phyloP scores from a whole-genome alignment of 2,888 invertebrate genomes.

The Eristalinus sepulchralis region DNA sequence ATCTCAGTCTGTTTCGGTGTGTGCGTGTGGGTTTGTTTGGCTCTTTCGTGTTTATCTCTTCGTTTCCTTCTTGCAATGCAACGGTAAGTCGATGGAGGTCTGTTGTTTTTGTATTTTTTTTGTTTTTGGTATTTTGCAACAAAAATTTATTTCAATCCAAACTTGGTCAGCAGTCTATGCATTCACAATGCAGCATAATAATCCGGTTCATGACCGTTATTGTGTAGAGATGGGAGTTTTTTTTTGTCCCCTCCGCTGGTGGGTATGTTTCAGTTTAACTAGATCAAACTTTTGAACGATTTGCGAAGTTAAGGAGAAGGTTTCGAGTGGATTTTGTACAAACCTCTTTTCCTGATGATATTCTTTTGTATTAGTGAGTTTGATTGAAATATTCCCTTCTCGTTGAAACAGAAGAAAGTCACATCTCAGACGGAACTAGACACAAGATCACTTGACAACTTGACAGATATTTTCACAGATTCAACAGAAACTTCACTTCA shows the following conservation, averaged over 20 bases:
- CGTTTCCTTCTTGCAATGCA: slow-evolving; percentile 30
- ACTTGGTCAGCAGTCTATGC: slow-evolving; percentile 39
- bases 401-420: slow-evolving; percentile 37
- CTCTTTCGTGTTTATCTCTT: background rate
- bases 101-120: background rate
- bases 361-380: background rate
- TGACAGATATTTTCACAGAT: background rate
- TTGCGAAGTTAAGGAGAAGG: slow-evolving; percentile 10
- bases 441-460: slow-evolving; percentile 10
- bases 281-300: slow-evolving; percentile 43
- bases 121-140: slow-evolving; percentile 40
- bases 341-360: slow-evolving; percentile 26
- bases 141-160: slow-evolving; percentile 14
- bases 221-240: background rate
- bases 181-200: slow-evolving; percentile 24
- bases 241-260: background rate
- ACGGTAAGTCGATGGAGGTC: slow-evolving; percentile 48
- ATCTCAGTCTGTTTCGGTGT: background rate
- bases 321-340: background rate
- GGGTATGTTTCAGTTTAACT: background rate
- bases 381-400: slow-evolving; percentile 26
- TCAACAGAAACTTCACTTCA: background rate
- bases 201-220: slow-evolving; percentile 7
- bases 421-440: slow-evolving; percentile 55
- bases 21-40: background rate